Evolutionary conservation across 2,888 invertebrate genomes (phyloP).

Genomic region (Cryptocheilus praepositus): DNA sequence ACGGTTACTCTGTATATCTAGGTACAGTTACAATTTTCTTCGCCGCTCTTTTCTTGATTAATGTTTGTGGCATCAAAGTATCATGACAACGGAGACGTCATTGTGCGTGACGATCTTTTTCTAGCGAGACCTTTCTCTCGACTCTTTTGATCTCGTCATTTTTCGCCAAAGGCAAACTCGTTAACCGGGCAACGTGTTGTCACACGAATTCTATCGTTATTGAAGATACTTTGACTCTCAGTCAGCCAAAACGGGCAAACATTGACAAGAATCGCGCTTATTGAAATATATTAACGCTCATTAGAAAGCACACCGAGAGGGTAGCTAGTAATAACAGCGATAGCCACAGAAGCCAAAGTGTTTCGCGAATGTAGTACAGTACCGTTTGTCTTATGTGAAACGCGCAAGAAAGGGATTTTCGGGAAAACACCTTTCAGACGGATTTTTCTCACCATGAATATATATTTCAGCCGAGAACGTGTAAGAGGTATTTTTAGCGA

Average conservation of each 20-base stretch:
- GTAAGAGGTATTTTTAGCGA: constrained; percentile 1
- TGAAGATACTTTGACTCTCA: not conserved
- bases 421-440: too few relatives aligned
- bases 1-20: constrained; percentile 18
- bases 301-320: constrained; percentile 49
- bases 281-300: constrained; percentile 35
- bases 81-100: not conserved
- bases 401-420: not conserved
- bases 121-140: too few relatives aligned
- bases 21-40: constrained; percentile 14
- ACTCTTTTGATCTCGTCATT: too few relatives aligned
- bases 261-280: constrained; percentile 29
- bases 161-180: too few relatives aligned
- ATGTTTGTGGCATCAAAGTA: constrained; percentile 3
- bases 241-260: constrained; percentile 18
- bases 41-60: constrained; percentile 22
- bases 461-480: constrained; percentile 5
- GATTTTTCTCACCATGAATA: constrained; percentile 2
- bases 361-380: constrained; percentile 13
- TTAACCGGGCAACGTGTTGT: too few relatives aligned
- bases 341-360: constrained; percentile 55
- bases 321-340: constrained; percentile 48
- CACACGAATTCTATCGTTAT: not conserved
- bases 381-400: constrained; percentile 23
- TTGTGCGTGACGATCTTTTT: too few relatives aligned